phyloP scores from a whole-genome alignment of 2,113 vertebrate genomes.

The Dasyprocta punctata region DNA sequence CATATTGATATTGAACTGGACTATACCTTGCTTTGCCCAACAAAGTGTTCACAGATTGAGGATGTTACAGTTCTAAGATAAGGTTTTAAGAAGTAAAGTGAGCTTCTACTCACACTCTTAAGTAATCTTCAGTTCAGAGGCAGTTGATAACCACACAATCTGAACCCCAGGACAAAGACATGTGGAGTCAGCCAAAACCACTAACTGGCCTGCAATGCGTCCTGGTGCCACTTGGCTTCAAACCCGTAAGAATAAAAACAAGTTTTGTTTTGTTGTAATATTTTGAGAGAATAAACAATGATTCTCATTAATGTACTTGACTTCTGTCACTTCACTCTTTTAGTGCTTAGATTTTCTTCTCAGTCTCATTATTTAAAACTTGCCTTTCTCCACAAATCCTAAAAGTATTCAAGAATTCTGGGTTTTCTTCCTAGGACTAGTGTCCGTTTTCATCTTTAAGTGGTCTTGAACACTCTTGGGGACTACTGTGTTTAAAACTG shows the following conservation, averaged over 20 bases:
- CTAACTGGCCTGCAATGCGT: no score
- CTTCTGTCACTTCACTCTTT: background rate
- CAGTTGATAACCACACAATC: background rate
- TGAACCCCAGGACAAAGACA: background rate
- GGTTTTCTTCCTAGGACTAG: background rate
- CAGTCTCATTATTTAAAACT: background rate
- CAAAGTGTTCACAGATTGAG: background rate
- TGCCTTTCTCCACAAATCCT: background rate
- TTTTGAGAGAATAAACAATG: background rate
- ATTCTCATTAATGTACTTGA: background rate
- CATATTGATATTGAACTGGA: background rate
- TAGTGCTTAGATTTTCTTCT: background rate
- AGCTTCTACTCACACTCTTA: background rate
- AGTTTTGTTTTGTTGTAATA: background rate
- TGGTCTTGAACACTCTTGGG: background rate
- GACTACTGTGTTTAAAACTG: background rate
- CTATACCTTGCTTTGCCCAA: background rate
- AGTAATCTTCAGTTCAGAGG: background rate
- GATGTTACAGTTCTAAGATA: background rate
- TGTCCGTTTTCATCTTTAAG: background rate
- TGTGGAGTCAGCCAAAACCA: background rate
- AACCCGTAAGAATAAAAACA: background rate
- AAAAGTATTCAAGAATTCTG: background rate
- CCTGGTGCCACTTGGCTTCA: background rate
- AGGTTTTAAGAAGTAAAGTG: background rate